phyloP scores from a whole-genome alignment of 2,888 invertebrate species.

The Heliconius aoede region DNA sequence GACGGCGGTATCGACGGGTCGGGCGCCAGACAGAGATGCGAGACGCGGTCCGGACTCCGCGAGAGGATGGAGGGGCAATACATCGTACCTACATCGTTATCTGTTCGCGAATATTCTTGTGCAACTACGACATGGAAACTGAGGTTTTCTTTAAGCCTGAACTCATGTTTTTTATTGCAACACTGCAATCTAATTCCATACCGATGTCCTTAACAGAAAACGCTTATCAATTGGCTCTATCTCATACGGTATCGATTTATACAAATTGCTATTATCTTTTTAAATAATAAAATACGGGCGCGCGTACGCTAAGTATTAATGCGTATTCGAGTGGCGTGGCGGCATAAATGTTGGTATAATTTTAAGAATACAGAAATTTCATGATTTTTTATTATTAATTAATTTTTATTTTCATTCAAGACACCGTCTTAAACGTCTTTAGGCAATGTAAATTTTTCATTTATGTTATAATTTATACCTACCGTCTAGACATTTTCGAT shows the following conservation, averaged over 20 bases:
- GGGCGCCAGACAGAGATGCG: constrained; percentile 61
- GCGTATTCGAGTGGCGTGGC: constrained; percentile 66
- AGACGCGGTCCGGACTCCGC: constrained; percentile 72
- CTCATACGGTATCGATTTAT: constrained; percentile 29
- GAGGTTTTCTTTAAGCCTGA: constrained; percentile 65
- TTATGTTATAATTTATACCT: constrained; percentile 31
- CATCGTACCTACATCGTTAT: constrained; percentile 72
- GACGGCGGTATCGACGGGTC: constrained; percentile 52
- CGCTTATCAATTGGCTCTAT: constrained; percentile 44
- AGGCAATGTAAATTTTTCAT: neutral
- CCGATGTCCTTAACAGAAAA: constrained; percentile 44
- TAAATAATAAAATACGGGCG: constrained; percentile 62
- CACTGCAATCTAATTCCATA: constrained; percentile 47
- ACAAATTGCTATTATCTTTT: constrained; percentile 45
- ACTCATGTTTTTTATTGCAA: constrained; percentile 53
- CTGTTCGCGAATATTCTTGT: constrained; percentile 82
- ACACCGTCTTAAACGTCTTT: constrained; percentile 42
- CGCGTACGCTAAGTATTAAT: constrained; percentile 7
- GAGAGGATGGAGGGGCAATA: constrained; percentile 76
- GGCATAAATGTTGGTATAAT: constrained; percentile 55
- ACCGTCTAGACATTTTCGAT: neutral
- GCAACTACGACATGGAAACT: constrained; percentile 75
- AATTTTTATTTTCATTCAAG: constrained; percentile 50
- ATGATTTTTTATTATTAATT: constrained; percentile 48
- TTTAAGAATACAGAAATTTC: constrained; percentile 51